phyloP scores from a whole-genome alignment of 1,140 invertebrate genomes.

The Philotrypesis tridentata region DNA sequence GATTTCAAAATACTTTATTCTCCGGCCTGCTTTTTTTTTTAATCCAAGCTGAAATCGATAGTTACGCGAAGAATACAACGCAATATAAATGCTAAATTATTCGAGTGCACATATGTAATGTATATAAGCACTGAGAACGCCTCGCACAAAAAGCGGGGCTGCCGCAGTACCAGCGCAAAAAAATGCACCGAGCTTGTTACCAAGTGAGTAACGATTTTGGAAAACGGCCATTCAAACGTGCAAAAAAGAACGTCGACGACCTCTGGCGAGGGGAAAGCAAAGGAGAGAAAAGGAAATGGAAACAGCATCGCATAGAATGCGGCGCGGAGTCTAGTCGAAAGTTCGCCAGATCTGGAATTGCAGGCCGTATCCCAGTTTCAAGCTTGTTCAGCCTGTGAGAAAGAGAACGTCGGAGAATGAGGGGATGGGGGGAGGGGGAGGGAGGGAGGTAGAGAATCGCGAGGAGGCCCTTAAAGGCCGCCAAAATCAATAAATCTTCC shows the following conservation, averaged over 20 bases:
- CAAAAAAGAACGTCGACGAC: background rate
- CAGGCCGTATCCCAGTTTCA: conserved; percentile 52
- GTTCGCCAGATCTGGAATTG: conserved; percentile 40
- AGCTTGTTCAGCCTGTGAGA: conserved; percentile 50
- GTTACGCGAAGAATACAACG: no score
- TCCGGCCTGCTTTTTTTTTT: no score
- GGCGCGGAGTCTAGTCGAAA: conserved; percentile 47
- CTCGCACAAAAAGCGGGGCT: no score
- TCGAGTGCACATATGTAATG: no score
- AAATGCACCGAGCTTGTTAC: background rate
- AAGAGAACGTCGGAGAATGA: conserved; percentile 21
- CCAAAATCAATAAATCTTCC: conserved; percentile 46
- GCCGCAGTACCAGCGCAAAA: no score
- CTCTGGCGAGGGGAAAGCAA: background rate
- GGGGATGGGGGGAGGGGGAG: conserved; percentile 30
- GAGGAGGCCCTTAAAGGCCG: conserved; percentile 50
- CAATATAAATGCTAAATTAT: no score
- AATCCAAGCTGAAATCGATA: no score
- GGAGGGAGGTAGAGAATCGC: conserved; percentile 22
- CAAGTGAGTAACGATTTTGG: conserved; percentile 3
- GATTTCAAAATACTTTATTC: no score
- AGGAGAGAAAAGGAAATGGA: conserved; percentile 2
- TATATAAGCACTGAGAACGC: no score
- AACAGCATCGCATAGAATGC: conserved; percentile 6
- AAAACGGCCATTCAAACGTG: background rate